Base-by-base conservation (phyloP, 2,888 invertebrate genomes). In the Drosophila longiperda region DNA sequence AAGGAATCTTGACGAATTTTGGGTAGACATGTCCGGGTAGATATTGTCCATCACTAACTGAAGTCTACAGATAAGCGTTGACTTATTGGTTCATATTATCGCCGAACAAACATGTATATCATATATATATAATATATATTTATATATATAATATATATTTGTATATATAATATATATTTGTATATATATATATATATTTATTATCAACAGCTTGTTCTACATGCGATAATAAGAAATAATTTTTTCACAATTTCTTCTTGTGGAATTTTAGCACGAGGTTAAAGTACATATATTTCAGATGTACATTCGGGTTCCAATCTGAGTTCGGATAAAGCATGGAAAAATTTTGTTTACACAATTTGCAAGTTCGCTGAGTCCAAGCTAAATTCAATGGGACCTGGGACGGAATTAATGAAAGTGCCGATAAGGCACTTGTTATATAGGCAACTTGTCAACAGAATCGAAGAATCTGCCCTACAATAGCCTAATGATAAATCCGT, bases 181-280 rank as follows among this genome's bases (percentile, higher is more conserved):
- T 15, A 15, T 36, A 36, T 9, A 38, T 38, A 42, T 7, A 50
- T 17, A 23, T 23, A 11, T 11, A 34, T 1, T 7, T 3, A 7
- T 45, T 20, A 1, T 45, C 15, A 36, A 60, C 48, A 52, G 20
- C 52, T 40, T 63, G n/a, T 17, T 29, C 33, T 26, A n/a, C n/a
- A 34, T 42, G 34, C 20, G 52, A 57, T 62, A 62, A 48, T 53
- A 58, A 40, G 20, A 68, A 63, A 57, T 60, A 3, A 4, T 42
- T 57, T 60, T 59, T 58, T 29, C 45, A 50, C 61, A 66, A 70
- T 55, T 55, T 57, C 57, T 58, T 61, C 49, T 80, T 76, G 78
- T 69, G 48, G 66, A 73, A 66, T 80, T 72, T 38, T 29, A 64
- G 69, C 57, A 53, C 81, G 78, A 72, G 78, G 77, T 66, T 73